phyloP scores from a whole-genome alignment of 2,797 vertebrate species.

The Apogon hyalosoma region DNA sequence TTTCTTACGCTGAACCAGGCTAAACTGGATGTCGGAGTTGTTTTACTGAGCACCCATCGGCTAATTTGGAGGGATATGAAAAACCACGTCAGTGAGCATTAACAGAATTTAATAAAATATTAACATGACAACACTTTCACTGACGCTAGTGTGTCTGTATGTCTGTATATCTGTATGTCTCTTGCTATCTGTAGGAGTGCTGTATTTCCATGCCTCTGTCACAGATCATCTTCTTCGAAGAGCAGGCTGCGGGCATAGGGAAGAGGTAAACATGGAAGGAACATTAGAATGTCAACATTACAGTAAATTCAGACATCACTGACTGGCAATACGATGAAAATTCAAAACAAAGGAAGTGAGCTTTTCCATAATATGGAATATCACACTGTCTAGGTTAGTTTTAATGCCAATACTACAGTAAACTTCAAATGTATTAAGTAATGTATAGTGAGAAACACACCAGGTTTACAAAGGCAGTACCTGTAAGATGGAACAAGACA shows the following conservation, averaged over 20 bases:
- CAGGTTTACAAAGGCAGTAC: too few relatives aligned
- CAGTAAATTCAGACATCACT: neutral
- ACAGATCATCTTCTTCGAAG: conserved; percentile 94
- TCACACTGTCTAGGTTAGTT: too few relatives aligned
- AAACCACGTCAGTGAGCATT: conserved; percentile 88
- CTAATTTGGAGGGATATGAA: conserved; percentile 96
- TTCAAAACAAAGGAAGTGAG: too few relatives aligned
- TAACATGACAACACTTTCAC: neutral
- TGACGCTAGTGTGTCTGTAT: neutral
- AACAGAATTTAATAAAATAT: neutral
- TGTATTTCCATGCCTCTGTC: conserved; percentile 92
- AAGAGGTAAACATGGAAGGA: conserved; percentile 87
- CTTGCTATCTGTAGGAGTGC: conserved; percentile 86
- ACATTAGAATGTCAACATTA: neutral
- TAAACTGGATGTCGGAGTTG: conserved; percentile 90
- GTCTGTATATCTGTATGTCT: conserved; percentile 2
- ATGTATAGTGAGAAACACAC: too few relatives aligned
- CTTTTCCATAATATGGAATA: too few relatives aligned
- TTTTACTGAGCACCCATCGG: conserved; percentile 93
- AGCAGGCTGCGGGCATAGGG: conserved; percentile 95
- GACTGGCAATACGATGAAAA: too few relatives aligned
- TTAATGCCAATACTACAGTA: too few relatives aligned
- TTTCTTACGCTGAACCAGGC: conserved; percentile 77
- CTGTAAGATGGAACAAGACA: too few relatives aligned
- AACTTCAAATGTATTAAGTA: too few relatives aligned